phyloP scores from a whole-genome alignment of 2,113 vertebrate genomes.

The Triplophysa tibetana region DNA sequence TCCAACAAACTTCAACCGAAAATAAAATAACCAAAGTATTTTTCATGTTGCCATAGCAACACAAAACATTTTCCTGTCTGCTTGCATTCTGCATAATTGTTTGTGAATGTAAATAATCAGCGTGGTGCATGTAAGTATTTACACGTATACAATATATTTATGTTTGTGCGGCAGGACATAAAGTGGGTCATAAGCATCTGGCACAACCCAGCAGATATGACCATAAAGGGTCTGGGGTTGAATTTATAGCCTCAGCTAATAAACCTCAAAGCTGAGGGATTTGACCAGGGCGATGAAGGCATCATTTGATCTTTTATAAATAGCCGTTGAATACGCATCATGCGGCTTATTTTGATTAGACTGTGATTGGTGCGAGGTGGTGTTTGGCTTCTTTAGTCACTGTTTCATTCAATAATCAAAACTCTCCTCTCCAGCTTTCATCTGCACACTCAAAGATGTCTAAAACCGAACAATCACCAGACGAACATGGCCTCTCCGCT shows the following conservation, averaged over 20 bases:
- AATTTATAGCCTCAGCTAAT: neutral
- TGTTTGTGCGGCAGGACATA: neutral
- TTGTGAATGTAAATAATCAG: slow-evolving; percentile 11
- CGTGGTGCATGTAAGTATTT: neutral
- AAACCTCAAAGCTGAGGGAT: neutral
- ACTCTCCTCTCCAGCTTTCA: slow-evolving; percentile 38
- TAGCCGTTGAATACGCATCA: neutral
- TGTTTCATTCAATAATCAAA: slow-evolving; percentile 44
- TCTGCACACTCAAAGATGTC: slow-evolving; percentile 47
- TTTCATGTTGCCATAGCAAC: slow-evolving; percentile 51
- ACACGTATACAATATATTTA: neutral
- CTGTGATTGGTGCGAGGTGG: slow-evolving; percentile 16
- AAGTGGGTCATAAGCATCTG: slow-evolving; percentile 21
- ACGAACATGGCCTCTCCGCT: neutral
- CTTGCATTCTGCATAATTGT: slow-evolving; percentile 1
- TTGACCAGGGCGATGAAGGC: slow-evolving; percentile 11
- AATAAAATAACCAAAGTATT: slow-evolving; percentile 45
- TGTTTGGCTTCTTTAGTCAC: slow-evolving; percentile 26
- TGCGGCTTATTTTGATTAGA: slow-evolving; percentile 32
- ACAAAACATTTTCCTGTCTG: slow-evolving; percentile 23
- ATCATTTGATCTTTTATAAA: slow-evolving; percentile 38
- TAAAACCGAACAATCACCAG: slow-evolving; percentile 47
- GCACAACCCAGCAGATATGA: neutral
- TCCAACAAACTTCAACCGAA: slow-evolving; percentile 36
- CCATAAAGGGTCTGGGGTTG: neutral